These are phyloP conservation scores for Axis porcinus DNA, from an alignment of 2,113 vertebrate species.

Conservation along the genomic window DNA sequence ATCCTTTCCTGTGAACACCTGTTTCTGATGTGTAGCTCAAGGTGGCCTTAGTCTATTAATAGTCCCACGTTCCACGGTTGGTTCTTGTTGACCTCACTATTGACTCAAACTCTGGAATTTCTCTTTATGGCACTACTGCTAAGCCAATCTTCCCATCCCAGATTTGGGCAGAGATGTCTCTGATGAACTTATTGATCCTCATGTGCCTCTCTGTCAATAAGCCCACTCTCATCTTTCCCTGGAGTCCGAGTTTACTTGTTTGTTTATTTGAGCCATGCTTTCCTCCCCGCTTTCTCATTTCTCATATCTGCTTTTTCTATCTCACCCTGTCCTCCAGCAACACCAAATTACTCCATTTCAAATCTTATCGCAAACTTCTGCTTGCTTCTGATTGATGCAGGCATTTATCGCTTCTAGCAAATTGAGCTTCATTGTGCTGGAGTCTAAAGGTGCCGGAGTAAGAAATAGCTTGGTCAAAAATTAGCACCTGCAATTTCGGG, in stretches of 20 bases:
- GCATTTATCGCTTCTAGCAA: constrained; percentile 59
- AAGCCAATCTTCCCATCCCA: background rate
- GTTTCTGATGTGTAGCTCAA: background rate
- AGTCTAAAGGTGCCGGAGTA: background rate
- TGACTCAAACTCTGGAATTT: constrained; percentile 6
- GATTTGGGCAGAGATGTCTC: background rate
- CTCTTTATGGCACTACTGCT: background rate
- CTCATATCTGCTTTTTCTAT: constrained; percentile 22
- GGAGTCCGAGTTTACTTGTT: background rate
- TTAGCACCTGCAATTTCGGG: constrained; percentile 18
- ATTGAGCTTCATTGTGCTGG: background rate
- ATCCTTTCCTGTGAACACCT: background rate
- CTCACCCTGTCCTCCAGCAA: constrained; percentile 22
- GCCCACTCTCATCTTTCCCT: background rate
- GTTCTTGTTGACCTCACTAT: background rate
- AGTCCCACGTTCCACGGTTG: background rate
- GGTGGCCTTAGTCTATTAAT: background rate
- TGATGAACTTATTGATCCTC: background rate
- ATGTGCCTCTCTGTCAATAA: background rate
- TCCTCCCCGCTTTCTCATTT: background rate
- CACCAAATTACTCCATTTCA: constrained; percentile 45
- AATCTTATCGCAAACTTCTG: constrained; percentile 50
- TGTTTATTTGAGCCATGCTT: background rate
- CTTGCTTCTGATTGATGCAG: constrained; percentile 53
- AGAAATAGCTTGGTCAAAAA: constrained; percentile 55